Evolutionary conservation across 1,140 invertebrate genomes (phyloP), one percentile per base, ranked within the genome.

Genomic region (Micrasema minimum): DNA sequence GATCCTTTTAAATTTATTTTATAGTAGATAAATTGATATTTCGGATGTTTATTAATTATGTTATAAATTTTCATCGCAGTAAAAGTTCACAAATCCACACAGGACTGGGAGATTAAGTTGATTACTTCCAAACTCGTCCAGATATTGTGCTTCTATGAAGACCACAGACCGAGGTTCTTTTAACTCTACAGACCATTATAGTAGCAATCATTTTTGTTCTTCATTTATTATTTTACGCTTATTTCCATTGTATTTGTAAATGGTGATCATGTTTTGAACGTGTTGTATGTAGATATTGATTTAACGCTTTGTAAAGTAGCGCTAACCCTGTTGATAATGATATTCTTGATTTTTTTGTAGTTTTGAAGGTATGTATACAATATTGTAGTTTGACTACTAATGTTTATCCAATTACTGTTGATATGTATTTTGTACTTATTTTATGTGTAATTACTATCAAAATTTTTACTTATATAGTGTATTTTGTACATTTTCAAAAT

Each of bases 121-220:
- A 18, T 48, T 48, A 48, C 20, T 48, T 16, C 46, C 16, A 16
- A 48, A 48, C 46, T 31, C 50, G n/a, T 53, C 23, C 50, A 22
- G 23, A 53, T 53, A 45, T 45, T n/a, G 14, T 5, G 14, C 41
- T 16, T n/a, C 11, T 45, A 22, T 26, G 23, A 53, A 35, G 50
- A 53, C 23, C 16, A n/a, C 23, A n/a, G 55, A 26, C 14, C 16
- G 12, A 59, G 37, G 37, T 59, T 41, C 55, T 31, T 38, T 50
- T 59, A 43, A 68, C 57, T 61, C 67, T 61, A 69, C 67, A 55
- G 67, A 69, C 67, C 57, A 69, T 46, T 38, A 50, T 57, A 69
- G 57, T 62, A 69, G 67, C 67, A 69, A 69, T 69, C 67, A 69
- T 69, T 69, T 69, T 69, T 69, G 67, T 69, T 69, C 67, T 31